These are phyloP conservation scores for Neodon shergylaensis DNA, from an alignment of 2,113 vertebrate genomes.

Conservation along the genomic window DNA sequence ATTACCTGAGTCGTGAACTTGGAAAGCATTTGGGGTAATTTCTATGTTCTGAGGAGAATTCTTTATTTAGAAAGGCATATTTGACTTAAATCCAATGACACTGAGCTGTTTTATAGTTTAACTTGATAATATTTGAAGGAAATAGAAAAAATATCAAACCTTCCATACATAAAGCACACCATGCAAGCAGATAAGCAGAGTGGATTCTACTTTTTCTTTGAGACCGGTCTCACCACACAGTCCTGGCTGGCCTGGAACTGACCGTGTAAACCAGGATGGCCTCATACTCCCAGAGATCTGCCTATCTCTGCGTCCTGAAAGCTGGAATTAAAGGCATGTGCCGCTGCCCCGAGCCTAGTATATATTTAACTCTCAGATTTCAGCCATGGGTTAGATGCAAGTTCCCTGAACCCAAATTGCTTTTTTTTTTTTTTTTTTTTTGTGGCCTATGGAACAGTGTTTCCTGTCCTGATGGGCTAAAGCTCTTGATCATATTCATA, in stretches of 20 bases:
- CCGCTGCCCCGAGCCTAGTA: neutral
- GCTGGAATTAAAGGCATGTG: neutral
- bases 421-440: no score
- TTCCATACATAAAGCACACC: neutral
- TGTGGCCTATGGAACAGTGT: neutral
- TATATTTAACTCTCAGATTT: neutral
- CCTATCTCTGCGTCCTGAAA: neutral
- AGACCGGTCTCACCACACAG: neutral
- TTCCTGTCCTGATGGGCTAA: neutral
- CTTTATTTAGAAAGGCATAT: neutral
- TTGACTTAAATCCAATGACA: neutral
- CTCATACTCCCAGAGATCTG: neutral
- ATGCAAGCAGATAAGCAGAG: neutral
- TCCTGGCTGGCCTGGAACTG: neutral
- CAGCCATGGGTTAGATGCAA: neutral
- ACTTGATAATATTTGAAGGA: neutral
- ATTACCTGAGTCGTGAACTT: neutral
- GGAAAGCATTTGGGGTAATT: neutral
- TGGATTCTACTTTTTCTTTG: neutral
- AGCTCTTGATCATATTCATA: neutral
- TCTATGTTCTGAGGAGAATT: neutral
- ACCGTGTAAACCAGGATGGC: neutral
- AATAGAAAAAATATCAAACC: neutral
- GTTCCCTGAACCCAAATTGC: neutral
- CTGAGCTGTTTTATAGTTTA: neutral